Evolutionary conservation across 2,888 invertebrate genomes (phyloP).

Genomic region (Itoplectis maculator): DNA sequence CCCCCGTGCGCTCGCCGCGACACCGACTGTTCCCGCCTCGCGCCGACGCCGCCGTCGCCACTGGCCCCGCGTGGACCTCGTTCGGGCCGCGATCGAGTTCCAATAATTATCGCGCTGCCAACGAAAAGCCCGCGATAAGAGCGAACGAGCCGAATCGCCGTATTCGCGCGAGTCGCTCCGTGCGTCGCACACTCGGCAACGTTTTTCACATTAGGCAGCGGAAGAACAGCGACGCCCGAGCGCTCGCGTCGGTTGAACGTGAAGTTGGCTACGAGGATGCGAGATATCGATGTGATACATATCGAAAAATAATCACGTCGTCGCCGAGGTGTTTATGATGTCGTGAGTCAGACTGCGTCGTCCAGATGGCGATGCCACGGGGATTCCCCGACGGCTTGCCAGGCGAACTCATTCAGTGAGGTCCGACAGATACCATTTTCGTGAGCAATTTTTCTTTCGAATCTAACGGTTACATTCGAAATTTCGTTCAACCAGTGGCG

Average conservation of each 20-base stretch:
- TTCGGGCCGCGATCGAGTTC: constrained; percentile 60
- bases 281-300: background rate
- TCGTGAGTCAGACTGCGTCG: too few relatives aligned
- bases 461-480: too few relatives aligned
- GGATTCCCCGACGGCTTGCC: too few relatives aligned
- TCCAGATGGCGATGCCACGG: too few relatives aligned
- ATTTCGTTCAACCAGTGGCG: too few relatives aligned
- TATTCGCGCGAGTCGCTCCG: background rate
- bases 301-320: too few relatives aligned
- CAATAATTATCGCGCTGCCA: constrained; percentile 53
- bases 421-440: too few relatives aligned
- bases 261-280: background rate
- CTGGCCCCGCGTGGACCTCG: constrained; percentile 47
- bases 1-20: constrained; percentile 15
- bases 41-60: too few relatives aligned
- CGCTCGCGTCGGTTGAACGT: background rate
- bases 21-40: constrained; percentile 2
- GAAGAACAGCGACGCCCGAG: background rate
- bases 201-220: background rate
- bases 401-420: too few relatives aligned
- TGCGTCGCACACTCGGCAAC: background rate
- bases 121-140: constrained; percentile 44
- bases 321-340: too few relatives aligned
- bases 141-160: background rate
- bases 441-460: too few relatives aligned